These are phyloP conservation scores for Ochotona princeps DNA, from an alignment of 2,113 vertebrate species.

Conservation along the genomic window DNA sequence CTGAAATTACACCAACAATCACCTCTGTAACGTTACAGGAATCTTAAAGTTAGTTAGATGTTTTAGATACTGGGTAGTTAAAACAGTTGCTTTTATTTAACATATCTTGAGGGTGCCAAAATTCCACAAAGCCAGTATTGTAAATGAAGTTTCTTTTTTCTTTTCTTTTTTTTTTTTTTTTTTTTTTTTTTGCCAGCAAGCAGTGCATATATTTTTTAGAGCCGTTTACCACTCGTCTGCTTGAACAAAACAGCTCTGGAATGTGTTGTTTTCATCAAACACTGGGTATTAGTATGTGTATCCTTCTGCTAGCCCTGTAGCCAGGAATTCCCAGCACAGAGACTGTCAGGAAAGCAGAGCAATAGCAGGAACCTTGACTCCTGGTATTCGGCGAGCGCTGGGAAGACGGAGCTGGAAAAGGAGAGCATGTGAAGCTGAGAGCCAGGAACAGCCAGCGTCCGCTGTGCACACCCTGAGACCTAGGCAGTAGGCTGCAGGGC, in stretches of 20 bases:
- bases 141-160: slow-evolving; percentile 40
- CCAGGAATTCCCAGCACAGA: background rate
- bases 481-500: background rate
- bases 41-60: slow-evolving; percentile 34
- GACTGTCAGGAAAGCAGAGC: background rate
- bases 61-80: background rate
- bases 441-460: background rate
- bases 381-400: background rate
- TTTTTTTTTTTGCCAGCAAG: slow-evolving; percentile 32
- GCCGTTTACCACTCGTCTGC: slow-evolving; percentile 9
- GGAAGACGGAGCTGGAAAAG: background rate
- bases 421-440: background rate
- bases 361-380: background rate
- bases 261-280: slow-evolving; percentile 48
- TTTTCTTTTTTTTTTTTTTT: slow-evolving; percentile 33
- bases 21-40: background rate
- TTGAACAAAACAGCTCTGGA: slow-evolving; percentile 56
- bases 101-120: slow-evolving; percentile 14
- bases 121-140: slow-evolving; percentile 34
- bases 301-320: slow-evolving; percentile 15
- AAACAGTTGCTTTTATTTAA: slow-evolving; percentile 1
- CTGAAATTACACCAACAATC: background rate
- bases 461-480: background rate
- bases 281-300: slow-evolving; percentile 9
- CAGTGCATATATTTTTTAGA: slow-evolving; percentile 41